Evolutionary conservation across 2,113 vertebrate species (phyloP).

Genomic region (Colius striatus): DNA sequence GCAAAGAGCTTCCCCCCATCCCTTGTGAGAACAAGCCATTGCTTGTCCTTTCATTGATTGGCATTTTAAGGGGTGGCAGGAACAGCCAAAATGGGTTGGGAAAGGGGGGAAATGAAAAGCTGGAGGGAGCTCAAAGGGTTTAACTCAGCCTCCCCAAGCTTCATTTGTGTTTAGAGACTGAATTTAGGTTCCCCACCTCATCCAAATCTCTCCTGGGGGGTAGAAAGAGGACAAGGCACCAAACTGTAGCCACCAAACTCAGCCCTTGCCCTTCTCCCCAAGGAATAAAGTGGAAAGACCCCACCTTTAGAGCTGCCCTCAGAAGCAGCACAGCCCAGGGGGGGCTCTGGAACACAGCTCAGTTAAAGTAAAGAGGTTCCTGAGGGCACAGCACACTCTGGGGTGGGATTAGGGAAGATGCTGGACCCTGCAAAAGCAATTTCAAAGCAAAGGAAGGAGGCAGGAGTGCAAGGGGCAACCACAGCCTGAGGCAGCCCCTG

Average conservation of each 20-base stretch:
- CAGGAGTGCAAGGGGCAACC: neutral
- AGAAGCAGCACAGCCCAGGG: fast-evolving
- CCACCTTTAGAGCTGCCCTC: neutral
- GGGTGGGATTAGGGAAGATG: neutral
- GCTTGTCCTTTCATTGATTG: neutral
- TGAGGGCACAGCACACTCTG: fast-evolving
- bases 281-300: neutral
- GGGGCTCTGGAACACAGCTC: fast-evolving
- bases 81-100: neutral
- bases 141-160: neutral
- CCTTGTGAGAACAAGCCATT: fast-evolving
- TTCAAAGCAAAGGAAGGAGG: neutral
- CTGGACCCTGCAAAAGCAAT: neutral
- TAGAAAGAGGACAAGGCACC: too few relatives aligned
- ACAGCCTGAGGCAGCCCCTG: fast-evolving
- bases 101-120: neutral
- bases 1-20: neutral
- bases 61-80: fast-evolving
- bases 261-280: neutral
- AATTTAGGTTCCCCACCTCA: neutral
- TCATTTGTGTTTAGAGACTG: neutral
- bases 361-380: neutral
- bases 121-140: fast-evolving
- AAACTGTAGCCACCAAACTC: neutral
- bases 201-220: too few relatives aligned